Percentiles rank a stretch among this genome's conserved stretches.
Evolutionary conservation across 2,113 vertebrate genomes (phyloP).

Genomic region (Melanerpes aurifrons): DNA sequence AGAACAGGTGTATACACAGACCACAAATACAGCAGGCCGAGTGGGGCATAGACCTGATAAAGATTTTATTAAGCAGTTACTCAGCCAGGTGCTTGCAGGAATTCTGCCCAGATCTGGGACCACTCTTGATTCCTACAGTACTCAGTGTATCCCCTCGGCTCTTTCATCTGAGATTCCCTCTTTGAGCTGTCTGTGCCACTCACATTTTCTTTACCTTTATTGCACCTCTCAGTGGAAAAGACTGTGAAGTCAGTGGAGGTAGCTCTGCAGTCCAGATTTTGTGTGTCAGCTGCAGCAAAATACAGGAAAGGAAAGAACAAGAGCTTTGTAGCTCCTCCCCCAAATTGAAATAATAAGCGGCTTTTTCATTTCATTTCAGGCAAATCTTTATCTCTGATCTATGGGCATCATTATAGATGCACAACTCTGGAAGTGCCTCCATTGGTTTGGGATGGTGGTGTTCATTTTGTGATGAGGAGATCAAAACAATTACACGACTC

Average conservation of each 20-base stretch:
- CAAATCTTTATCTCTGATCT: neutral
- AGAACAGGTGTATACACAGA: rapidly evolving
- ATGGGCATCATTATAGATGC: rapidly evolving
- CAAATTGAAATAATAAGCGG: neutral
- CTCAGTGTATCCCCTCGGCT: rapidly evolving
- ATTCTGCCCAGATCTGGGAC: neutral
- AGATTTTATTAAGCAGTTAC: neutral
- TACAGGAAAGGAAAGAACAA: neutral
- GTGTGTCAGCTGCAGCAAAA: neutral
- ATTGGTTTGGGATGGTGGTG: neutral
- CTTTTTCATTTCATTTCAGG: neutral
- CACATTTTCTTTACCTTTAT: rapidly evolving
- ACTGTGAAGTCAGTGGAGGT: neutral
- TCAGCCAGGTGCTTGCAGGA: neutral
- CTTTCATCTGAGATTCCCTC: neutral
- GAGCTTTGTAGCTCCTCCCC: neutral
- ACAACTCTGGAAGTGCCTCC: neutral
- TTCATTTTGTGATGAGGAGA: neutral
- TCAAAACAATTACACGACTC: constrained; percentile 58
- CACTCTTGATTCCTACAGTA: rapidly evolving
- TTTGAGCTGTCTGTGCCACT: neutral
- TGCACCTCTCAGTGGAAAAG: neutral
- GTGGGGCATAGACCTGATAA: rapidly evolving
- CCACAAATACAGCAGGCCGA: neutral
- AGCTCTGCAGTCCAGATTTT: neutral